These are phyloP conservation scores for Melanogrammus aeglefinus DNA, from an alignment of 2,797 vertebrate genomes.

Conservation along the genomic window DNA sequence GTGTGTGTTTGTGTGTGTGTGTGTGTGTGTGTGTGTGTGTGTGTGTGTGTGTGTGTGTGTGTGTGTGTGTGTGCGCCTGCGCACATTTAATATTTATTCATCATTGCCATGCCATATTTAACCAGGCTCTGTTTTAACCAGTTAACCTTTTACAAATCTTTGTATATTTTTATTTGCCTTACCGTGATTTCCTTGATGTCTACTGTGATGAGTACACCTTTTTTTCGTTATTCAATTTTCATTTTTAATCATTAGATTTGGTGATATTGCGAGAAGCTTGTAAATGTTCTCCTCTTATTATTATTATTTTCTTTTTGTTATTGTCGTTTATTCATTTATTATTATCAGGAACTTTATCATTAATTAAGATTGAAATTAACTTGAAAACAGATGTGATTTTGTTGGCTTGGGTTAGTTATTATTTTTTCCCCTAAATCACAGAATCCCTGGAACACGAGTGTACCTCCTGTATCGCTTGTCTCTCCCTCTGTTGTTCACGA, in stretches of 20 bases:
- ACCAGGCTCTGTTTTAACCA: slow-evolving; percentile 14
- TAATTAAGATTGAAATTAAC: not conserved
- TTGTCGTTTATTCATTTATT: not conserved
- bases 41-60: not conserved
- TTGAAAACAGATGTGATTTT: not conserved
- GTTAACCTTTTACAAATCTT: not conserved
- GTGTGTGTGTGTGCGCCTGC: slow-evolving; percentile 15
- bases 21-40: slow-evolving; percentile 6
- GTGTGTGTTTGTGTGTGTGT: too few species aligned
- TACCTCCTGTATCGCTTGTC: too few species aligned
- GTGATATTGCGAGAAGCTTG: not conserved
- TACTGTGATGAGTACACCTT: not conserved
- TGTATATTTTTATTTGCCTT: not conserved
- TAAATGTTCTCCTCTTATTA: not conserved
- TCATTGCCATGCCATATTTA: not conserved
- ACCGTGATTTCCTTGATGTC: not conserved
- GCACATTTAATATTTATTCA: not conserved
- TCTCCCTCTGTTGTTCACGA: too few species aligned
- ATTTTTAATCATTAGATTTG: not conserved
- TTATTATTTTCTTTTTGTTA: not conserved
- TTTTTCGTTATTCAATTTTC: not conserved
- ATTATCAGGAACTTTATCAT: not conserved
- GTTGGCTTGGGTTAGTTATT: not conserved
- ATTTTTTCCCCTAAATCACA: not conserved
- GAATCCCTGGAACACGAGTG: not conserved